phyloP scores from a whole-genome alignment of 2,797 vertebrate species.

The Channallabes apus region DNA sequence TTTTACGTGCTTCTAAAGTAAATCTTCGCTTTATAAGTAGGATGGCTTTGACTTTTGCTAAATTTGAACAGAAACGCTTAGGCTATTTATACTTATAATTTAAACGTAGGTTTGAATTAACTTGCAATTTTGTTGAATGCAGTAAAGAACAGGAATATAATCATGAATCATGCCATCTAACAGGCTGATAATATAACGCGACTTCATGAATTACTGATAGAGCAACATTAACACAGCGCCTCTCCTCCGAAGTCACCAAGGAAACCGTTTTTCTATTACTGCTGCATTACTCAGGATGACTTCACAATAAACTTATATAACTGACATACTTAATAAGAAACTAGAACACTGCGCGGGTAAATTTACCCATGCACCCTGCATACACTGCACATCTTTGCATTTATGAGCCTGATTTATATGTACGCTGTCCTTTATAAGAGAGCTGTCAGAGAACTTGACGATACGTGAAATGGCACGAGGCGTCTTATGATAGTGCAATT shows the following conservation, averaged over 20 bases:
- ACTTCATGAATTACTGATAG: constrained; percentile 39
- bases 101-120: background rate
- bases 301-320: constrained; percentile 42
- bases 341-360: background rate
- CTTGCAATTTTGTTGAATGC: background rate
- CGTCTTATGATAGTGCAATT: background rate
- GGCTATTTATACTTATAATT: background rate
- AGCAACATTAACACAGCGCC: constrained; percentile 23
- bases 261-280: constrained; percentile 45
- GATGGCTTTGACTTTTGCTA: background rate
- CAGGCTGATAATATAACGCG: constrained; percentile 24
- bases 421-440: background rate
- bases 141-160: background rate
- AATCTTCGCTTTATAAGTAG: background rate
- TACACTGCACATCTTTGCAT: background rate
- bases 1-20: background rate
- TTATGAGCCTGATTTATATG: background rate
- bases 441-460: no score
- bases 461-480: background rate
- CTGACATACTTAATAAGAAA: constrained; percentile 32
- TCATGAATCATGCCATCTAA: no score
- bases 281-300: constrained; percentile 30
- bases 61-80: background rate
- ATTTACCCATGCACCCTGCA: background rate
- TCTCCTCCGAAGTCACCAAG: constrained; percentile 48